Evolutionary conservation across 2,113 vertebrate genomes (phyloP).

Genomic region (Elgaria multicarinata): DNA sequence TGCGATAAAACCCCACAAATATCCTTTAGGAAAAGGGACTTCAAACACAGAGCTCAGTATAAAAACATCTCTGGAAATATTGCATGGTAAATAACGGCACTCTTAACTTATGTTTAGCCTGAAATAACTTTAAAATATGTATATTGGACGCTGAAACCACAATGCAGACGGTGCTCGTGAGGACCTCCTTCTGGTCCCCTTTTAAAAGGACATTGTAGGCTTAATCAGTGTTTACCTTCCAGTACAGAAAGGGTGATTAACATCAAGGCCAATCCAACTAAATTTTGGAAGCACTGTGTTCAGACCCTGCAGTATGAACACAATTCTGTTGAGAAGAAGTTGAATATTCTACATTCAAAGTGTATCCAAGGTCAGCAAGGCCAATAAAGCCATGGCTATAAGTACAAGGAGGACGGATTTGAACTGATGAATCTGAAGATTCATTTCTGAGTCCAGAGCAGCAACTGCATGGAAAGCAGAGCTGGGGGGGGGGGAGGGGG

Average conservation of each 20-base stretch:
- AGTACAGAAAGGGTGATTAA: neutral
- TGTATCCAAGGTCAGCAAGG: neutral
- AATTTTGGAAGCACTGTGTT: neutral
- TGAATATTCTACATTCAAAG: neutral
- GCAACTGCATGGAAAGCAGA: too few relatives aligned
- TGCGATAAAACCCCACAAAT: fast-evolving
- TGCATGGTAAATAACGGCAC: fast-evolving
- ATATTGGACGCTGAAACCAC: neutral
- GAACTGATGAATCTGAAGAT: neutral
- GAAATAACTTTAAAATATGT: neutral
- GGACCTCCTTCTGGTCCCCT: neutral
- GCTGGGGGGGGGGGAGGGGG: too few relatives aligned
- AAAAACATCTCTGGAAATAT: fast-evolving
- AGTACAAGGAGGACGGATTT: neutral
- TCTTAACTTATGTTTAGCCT: neutral
- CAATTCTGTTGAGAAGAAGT: neutral
- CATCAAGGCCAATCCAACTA: neutral
- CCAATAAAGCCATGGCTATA: neutral
- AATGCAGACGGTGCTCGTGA: neutral
- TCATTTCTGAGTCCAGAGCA: neutral
- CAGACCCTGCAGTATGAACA: neutral
- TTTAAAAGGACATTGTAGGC: neutral
- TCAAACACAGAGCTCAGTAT: fast-evolving
- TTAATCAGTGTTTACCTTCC: neutral
- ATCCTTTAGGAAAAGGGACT: fast-evolving